Conservation (phyloP, 2,113 vertebrate genomes). For the Brienomyrus brachyistius region DNA sequence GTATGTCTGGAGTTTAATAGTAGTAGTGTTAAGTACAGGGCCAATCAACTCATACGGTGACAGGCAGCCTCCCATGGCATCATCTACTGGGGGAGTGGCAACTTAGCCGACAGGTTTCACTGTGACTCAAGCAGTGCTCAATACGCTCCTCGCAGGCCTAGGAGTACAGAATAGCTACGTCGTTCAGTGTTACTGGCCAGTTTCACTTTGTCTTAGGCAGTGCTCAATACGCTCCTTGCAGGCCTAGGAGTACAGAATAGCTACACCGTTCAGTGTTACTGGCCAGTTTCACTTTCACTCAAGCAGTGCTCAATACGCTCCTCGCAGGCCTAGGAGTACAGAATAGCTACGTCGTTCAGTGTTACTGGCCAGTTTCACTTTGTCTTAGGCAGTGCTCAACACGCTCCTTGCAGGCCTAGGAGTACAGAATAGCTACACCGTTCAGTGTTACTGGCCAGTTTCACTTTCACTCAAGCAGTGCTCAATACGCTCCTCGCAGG, state of each 20-base stretch:
- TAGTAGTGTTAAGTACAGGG: background rate
- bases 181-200: background rate
- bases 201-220: background rate
- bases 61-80: background rate
- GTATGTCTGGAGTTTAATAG: background rate
- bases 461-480: no score
- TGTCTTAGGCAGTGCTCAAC: background rate
- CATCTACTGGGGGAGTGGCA: no score
- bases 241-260: background rate
- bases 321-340: background rate
- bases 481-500: background rate
- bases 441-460: no score
- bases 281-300: no score
- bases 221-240: background rate
- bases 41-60: background rate
- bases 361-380: background rate
- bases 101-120: no score
- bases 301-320: background rate
- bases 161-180: no score
- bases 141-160: background rate
- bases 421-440: background rate
- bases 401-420: background rate
- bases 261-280: no score
- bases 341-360: background rate
- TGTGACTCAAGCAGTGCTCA: no score